Percentiles rank a stretch among this genome's conserved stretches.
Evolutionary conservation across 1,140 invertebrate species (phyloP).

Genomic region (Agraylea sexmaculata): DNA sequence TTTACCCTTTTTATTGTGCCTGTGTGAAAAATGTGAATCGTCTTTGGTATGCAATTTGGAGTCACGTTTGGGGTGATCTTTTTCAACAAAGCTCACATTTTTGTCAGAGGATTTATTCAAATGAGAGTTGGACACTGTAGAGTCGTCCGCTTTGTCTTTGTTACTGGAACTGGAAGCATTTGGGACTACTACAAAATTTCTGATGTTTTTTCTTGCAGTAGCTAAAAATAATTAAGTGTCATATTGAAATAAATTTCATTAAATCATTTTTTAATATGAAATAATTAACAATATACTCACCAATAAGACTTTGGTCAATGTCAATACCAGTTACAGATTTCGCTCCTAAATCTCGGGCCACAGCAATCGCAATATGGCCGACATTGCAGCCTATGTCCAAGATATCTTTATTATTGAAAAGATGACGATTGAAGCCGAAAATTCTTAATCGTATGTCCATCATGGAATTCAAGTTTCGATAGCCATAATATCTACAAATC

Average conservation of each 20-base stretch:
- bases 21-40: slow-evolving; percentile 24
- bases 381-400: slow-evolving; percentile 97
- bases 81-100: slow-evolving; percentile 20
- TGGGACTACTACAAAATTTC: slow-evolving; percentile 47
- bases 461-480: slow-evolving; percentile 70
- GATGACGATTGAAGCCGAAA: slow-evolving; percentile 63
- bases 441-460: slow-evolving; percentile 71
- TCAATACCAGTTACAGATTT: slow-evolving; percentile 86
- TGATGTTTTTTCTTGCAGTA: slow-evolving; percentile 64
- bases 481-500: slow-evolving; percentile 77
- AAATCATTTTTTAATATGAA: slow-evolving; percentile 2
- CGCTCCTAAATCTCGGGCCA: slow-evolving; percentile 77
- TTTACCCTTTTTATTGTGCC: slow-evolving; percentile 28
- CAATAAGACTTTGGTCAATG: slow-evolving; percentile 83
- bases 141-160: slow-evolving; percentile 8
- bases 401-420: slow-evolving; percentile 84
- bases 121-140: slow-evolving; percentile 2
- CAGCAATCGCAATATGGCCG: slow-evolving; percentile 79
- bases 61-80: slow-evolving; percentile 4
- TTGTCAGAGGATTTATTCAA: slow-evolving; percentile 5
- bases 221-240: slow-evolving; percentile 11
- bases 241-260: not conserved
- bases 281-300: slow-evolving; percentile 22
- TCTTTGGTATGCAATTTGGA: slow-evolving; percentile 14
- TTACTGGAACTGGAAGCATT: slow-evolving; percentile 8